A percentile compares a stretch with the other conserved stretches of the same genome.
Evolutionary conservation across 2,888 invertebrate species (phyloP).

Genomic region (Caenorhabditis virilis): DNA sequence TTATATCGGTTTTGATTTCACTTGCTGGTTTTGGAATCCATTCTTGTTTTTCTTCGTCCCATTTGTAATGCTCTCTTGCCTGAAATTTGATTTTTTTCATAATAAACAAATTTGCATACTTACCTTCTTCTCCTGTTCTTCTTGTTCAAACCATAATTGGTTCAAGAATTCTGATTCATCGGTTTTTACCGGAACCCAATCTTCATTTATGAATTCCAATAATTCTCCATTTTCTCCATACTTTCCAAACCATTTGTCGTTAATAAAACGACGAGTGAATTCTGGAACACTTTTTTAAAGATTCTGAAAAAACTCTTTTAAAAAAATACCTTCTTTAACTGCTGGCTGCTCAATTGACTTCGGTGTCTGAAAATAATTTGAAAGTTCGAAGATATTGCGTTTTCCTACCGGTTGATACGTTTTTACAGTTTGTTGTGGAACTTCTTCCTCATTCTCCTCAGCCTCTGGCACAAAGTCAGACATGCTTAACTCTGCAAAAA

Average conservation of each 20-base stretch:
- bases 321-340: constrained; percentile 8
- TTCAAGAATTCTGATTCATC: constrained; percentile 46
- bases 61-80: constrained; percentile 74
- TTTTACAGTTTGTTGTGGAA: background rate
- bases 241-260: constrained; percentile 46
- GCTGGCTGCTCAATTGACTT: background rate
- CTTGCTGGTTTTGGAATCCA: constrained; percentile 73
- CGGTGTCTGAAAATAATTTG: background rate
- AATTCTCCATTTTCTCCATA: constrained; percentile 38
- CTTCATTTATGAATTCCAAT: constrained; percentile 44
- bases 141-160: constrained; percentile 57
- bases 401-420: background rate
- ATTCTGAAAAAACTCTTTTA: background rate
- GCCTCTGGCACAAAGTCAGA: constrained; percentile 36
- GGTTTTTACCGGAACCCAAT: constrained; percentile 36
- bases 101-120: background rate
- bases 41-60: constrained; percentile 83
- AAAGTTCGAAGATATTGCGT: background rate
- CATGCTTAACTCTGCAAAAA: no score
- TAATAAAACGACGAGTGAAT: constrained; percentile 33
- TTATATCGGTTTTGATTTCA: constrained; percentile 74
- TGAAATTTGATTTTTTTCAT: constrained; percentile 1
- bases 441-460: constrained; percentile 22
- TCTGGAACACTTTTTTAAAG: constrained; percentile 26
- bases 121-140: constrained; percentile 44